Base-by-base conservation (phyloP, 1,140 invertebrate species). In the Listronotus bonariensis region DNA sequence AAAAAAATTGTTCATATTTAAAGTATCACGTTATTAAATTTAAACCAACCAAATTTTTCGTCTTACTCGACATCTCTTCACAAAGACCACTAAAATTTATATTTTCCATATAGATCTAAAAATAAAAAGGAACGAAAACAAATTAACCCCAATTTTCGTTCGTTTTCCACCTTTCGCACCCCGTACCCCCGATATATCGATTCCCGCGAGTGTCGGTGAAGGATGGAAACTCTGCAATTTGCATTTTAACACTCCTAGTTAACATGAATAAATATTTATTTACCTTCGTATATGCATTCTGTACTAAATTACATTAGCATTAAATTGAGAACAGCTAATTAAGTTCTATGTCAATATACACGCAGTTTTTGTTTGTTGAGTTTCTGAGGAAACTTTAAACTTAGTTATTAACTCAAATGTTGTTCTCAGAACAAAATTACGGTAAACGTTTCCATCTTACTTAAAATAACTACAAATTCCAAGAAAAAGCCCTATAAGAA, bases 181-280 rank as follows among this genome's bases (percentile, higher is more conserved):
- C 26, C 18, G 14, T 8, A 3, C 31, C 52, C 52, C 51, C 60
- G 34, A 64, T 64, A 64, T 64, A 65, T 65, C 63, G 63, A 65
- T 65, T 58, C 54, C 31, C 63, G 56, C 56, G 61, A 56, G 61
- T 64, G 61, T 57, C 61, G 61, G 59, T 62, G 59, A 64, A 53
- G 68, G 60, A 56, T 70, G 64, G 68, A 67, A 70, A 58, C 64
- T 60, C 64, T 62, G 48, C 63, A 70, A 70, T 70, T 70, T 70
- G 68, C 68, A 70, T 70, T 70, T 70, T 60, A 70, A 70, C 68
- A 64, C 59, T 66, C 59, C 64, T 65, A 54, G 64, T 67, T 70
- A 67, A 64, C 65, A 60, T 64, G 64, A 67, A 70, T 65, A 67
- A 70, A 70, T 67, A 70, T 70, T 70, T 70, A 70, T 70, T 70